Conservation (phyloP, 2,888 invertebrate species). For the Drosophila diplacantha region DNA sequence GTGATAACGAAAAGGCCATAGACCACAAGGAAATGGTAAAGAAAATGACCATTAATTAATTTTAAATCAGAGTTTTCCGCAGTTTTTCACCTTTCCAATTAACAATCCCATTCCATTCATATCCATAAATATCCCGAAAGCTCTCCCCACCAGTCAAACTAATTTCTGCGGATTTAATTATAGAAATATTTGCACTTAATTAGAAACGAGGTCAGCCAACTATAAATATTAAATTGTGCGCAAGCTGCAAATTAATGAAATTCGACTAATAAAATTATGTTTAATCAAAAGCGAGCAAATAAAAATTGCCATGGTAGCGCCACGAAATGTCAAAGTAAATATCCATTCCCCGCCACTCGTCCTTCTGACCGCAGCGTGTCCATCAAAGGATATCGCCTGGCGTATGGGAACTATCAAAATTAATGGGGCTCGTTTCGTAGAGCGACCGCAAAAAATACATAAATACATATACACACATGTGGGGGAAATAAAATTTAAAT, state of each 20-base stretch:
- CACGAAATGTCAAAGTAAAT: conserved; percentile 35
- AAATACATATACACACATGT: conserved; percentile 9
- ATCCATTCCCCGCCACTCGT: neutral
- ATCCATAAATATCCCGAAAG: neutral
- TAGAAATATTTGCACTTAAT: conserved; percentile 67
- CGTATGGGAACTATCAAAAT: conserved; percentile 66
- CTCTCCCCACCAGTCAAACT: conserved; percentile 3
- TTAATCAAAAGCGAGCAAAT: conserved; percentile 40
- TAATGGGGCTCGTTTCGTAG: conserved; percentile 55
- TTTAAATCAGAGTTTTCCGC: neutral
- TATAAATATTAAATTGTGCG: conserved; percentile 68
- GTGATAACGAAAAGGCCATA: neutral
- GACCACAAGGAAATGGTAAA: neutral
- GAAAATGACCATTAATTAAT: neutral
- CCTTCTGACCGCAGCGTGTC: conserved; percentile 34
- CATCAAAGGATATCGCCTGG: conserved; percentile 64
- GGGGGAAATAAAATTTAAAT: conserved; percentile 64
- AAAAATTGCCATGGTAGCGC: conserved; percentile 56
- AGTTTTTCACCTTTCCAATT: neutral
- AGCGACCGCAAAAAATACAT: conserved; percentile 45
- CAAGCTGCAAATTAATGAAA: conserved; percentile 67
- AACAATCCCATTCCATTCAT: neutral
- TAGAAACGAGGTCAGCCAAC: conserved; percentile 67
- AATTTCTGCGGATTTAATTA: conserved; percentile 63
- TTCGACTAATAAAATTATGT: conserved; percentile 70